Conservation (phyloP, 2,888 invertebrate genomes). For the Salticus scenicus region DNA sequence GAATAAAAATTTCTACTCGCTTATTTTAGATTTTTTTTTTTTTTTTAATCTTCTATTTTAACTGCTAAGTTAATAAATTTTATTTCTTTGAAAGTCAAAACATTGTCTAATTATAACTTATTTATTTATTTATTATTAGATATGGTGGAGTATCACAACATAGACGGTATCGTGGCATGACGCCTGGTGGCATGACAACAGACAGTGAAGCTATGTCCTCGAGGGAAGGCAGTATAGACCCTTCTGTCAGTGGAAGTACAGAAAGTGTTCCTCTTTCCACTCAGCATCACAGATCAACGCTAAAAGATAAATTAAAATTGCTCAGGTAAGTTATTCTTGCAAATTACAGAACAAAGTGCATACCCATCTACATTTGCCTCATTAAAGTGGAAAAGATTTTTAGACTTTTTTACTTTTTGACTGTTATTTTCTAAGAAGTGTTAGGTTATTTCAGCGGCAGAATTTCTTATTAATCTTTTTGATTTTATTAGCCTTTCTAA, state of each 20-base stretch:
- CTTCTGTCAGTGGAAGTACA: conserved; percentile 81
- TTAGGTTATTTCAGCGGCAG: no score
- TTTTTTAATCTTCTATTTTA: no score
- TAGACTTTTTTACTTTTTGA: neutral
- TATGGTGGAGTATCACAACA: conserved; percentile 38
- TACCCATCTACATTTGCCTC: neutral
- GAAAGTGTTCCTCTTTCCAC: conserved; percentile 81
- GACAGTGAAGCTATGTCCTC: conserved; percentile 52
- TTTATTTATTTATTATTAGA: neutral
- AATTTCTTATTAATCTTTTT: no score
- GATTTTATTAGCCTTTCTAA: no score
- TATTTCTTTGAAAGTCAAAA: no score
- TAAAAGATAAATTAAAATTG: conserved; percentile 80
- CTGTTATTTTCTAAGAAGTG: no score
- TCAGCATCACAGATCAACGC: conserved; percentile 48
- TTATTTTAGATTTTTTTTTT: no score
- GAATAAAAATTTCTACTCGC: no score
- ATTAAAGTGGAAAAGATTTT: neutral
- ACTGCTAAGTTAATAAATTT: no score
- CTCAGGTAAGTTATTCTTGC: conserved; percentile 74
- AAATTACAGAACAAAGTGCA: neutral
- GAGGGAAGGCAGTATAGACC: conserved; percentile 54
- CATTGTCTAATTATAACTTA: no score
- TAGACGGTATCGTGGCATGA: conserved; percentile 83
- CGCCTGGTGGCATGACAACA: conserved; percentile 56